These are phyloP conservation scores for Salvelinus fontinalis DNA, from an alignment of 2,113 vertebrate genomes.

Conservation along the genomic window DNA sequence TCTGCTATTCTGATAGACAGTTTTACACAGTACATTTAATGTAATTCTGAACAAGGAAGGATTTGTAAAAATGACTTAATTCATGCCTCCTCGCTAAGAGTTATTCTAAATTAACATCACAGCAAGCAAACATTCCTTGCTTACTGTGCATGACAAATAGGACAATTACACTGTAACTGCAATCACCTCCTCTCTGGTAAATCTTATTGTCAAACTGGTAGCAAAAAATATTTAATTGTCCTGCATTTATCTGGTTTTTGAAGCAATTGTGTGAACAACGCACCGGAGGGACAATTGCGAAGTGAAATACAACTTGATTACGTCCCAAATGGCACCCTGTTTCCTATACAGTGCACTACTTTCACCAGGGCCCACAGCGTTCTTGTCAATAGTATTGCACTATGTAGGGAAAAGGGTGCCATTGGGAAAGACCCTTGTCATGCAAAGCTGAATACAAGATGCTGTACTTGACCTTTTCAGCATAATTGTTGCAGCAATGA, in stretches of 20 bases:
- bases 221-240: slow-evolving; percentile 97
- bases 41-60: too few species aligned
- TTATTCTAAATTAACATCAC: not conserved
- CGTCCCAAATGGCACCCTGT: too few species aligned
- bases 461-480: slow-evolving; percentile 99
- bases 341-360: too few species aligned
- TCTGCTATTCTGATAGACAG: too few species aligned
- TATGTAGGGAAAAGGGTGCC: too few species aligned
- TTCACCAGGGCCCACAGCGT: too few species aligned
- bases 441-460: slow-evolving; percentile 91
- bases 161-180: slow-evolving; percentile 91
- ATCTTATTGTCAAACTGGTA: slow-evolving; percentile 87
- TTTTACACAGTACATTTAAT: too few species aligned
- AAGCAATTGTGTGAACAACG: slow-evolving; percentile 90
- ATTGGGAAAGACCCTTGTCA: slow-evolving; percentile 48
- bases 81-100: not conserved
- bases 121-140: slow-evolving; percentile 47
- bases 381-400: too few species aligned
- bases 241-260: slow-evolving; percentile 95
- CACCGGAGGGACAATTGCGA: slow-evolving; percentile 94
- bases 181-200: slow-evolving; percentile 92
- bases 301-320: slow-evolving; percentile 84
- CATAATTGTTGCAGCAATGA: slow-evolving; percentile 97
- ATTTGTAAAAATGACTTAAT: not conserved
- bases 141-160: slow-evolving; percentile 67